A percentile compares a stretch with the other conserved stretches of the same genome.
Conservation (phyloP, 2,797 vertebrate genomes). For the Babyrousa celebensis region DNA sequence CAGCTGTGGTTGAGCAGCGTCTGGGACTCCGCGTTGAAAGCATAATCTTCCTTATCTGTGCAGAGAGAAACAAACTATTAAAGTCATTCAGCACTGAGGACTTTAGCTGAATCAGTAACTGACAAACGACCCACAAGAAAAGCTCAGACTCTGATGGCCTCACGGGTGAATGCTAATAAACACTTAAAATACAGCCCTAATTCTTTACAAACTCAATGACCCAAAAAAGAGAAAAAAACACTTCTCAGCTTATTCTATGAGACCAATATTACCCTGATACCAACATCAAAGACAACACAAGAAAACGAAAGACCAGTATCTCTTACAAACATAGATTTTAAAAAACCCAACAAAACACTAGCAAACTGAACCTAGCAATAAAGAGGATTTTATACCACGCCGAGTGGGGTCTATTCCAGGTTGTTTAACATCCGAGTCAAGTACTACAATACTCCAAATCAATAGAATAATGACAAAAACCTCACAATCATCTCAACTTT, state of each 20-base stretch:
- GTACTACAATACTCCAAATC: not conserved
- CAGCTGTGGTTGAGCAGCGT: slow-evolving; percentile 93
- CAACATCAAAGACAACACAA: not conserved
- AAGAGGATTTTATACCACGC: not conserved
- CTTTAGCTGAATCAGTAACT: not conserved
- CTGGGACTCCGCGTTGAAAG: slow-evolving; percentile 82
- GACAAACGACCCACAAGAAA: not conserved
- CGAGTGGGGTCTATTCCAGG: not conserved
- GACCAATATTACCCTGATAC: not conserved
- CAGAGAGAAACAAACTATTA: slow-evolving; percentile 69
- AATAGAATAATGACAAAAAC: not conserved
- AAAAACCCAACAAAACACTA: not conserved
- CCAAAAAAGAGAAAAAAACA: not conserved
- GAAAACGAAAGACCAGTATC: not conserved
- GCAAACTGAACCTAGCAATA: not conserved
- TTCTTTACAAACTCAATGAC: not conserved
- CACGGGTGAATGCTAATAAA: not conserved
- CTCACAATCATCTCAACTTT: not conserved
- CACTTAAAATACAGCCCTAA: not conserved
- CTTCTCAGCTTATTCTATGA: not conserved
- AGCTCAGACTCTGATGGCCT: not conserved
- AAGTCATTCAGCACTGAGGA: not conserved
- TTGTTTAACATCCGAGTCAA: not conserved
- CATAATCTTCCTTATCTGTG: slow-evolving; percentile 88
- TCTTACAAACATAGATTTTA: not conserved